Base-by-base conservation (phyloP, 2,113 vertebrate species). In the Bothrops jararaca region DNA sequence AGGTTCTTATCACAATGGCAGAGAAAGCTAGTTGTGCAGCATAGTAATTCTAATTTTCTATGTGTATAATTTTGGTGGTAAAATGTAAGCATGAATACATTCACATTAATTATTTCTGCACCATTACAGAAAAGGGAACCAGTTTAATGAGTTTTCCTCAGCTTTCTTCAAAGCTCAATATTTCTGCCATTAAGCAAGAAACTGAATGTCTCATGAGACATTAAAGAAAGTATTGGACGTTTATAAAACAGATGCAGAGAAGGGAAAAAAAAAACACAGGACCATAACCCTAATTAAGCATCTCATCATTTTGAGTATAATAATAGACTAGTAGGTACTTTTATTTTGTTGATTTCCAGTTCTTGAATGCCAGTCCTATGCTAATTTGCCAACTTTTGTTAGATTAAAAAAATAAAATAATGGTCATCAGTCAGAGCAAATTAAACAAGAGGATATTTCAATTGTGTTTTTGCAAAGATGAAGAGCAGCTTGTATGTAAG, bases 311-410 rank as follows among this genome's bases (percentile, higher is more conserved):
- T 91, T 95, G 93, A 89, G 34, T 85, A 90, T 10, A 95, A 95
- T 86, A 56, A 87, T 90, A 29, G 86, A n/a, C 93, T 92, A 91
- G 34, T 94, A 95, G 94, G 92, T 94, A 93, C 91, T 94, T 74
- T 92, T 74, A 93, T 53, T 57, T 89, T 90, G 10, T 90, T 95
- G 52, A 89, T 91, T 34, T 90, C 53, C 60, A 92, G 7, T 91
- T 93, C 88, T 48, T 95, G 90, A 95, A 96, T 94, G 94, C 91
- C 94, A 94, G 92, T 96, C 96, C 94, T 92, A 90, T 94, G 95
- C 29, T 85, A 88, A 57, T 74, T 89, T 91, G 52, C 42, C 64
- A 1, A 0, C 39, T 89, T 92, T 85, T 95, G 95, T 92, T 91
- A 93, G 94, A 60, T 92, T 92, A 89, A 92, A 95, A 95, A 86